A percentile compares a stretch with the other conserved stretches of the same genome.
Evolutionary conservation across 1,140 invertebrate species (phyloP).

Genomic region (honey bee (Apis mellifera)): DNA sequence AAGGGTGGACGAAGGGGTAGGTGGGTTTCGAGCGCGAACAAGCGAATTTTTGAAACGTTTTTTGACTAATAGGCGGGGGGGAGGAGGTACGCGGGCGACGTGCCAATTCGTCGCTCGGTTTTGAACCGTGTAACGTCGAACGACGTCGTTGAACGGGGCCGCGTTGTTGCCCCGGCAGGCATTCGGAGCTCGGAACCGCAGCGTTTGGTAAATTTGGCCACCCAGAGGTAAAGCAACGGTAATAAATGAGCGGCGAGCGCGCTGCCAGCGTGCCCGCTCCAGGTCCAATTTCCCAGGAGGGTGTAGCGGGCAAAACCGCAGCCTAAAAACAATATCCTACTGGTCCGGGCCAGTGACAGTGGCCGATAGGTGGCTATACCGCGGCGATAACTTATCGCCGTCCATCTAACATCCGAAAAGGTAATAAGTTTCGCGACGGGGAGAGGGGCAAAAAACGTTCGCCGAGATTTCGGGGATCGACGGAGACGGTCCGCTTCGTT

Average conservation of each 20-base stretch:
- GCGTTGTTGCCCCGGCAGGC: conserved; percentile 43
- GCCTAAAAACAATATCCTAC: conserved; percentile 79
- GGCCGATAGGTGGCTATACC: conserved; percentile 66
- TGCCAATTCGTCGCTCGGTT: conserved; percentile 65
- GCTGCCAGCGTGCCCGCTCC: conserved; percentile 69
- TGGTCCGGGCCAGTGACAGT: conserved; percentile 69
- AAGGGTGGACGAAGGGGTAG: not conserved
- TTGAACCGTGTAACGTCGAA: conserved; percentile 65
- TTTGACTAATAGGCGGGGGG: conserved; percentile 41
- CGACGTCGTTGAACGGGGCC: conserved; percentile 61
- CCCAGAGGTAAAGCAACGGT: conserved; percentile 77
- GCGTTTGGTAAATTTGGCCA: conserved; percentile 75
- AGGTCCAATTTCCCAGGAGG: conserved; percentile 78
- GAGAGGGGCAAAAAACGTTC: conserved; percentile 35
- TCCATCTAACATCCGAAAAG: conserved; percentile 66
- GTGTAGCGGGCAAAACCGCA: conserved; percentile 74
- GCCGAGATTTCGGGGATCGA: conserved; percentile 48
- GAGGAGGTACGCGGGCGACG: conserved; percentile 32
- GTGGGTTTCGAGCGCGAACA: not conserved
- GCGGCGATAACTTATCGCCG: conserved; percentile 65
- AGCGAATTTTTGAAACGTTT: conserved; percentile 51
- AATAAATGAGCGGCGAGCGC: conserved; percentile 79
- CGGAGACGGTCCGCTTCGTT: not conserved
- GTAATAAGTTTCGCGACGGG: conserved; percentile 60
- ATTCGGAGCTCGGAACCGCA: conserved; percentile 63